phyloP scores from a whole-genome alignment of 2,113 vertebrate genomes.

The Chascanopsetta lugubris region DNA sequence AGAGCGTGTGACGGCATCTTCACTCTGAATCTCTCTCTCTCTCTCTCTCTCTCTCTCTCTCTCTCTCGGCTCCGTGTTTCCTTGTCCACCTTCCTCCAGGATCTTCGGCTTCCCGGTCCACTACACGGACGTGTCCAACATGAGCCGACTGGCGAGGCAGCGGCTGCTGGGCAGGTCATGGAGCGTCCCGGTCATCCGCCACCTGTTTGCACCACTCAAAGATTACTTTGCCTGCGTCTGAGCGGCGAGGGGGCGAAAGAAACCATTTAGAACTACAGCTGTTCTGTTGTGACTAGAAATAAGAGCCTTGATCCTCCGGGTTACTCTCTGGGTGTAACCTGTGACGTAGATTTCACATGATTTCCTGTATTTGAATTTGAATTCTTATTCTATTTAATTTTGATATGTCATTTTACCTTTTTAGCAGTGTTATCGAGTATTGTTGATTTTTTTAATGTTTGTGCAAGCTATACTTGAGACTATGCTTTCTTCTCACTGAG shows the following conservation, averaged over 20 bases:
- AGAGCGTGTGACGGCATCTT: too few species aligned
- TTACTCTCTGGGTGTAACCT: slow-evolving; percentile 78
- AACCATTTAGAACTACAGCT: slow-evolving; percentile 71
- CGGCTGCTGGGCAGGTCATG: slow-evolving; percentile 96
- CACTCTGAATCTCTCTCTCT: slow-evolving; percentile 29
- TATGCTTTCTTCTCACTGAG: slow-evolving; percentile 81
- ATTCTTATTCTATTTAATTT: slow-evolving; percentile 91
- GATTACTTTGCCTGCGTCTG: slow-evolving; percentile 97
- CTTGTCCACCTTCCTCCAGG: slow-evolving; percentile 64
- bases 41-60: slow-evolving; percentile 2
- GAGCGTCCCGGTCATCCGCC: slow-evolving; percentile 98
- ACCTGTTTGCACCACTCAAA: slow-evolving; percentile 99
- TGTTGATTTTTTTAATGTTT: slow-evolving; percentile 88
- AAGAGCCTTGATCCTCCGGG: slow-evolving; percentile 75
- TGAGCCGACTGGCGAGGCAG: slow-evolving; percentile 98
- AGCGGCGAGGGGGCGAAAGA: slow-evolving; percentile 58
- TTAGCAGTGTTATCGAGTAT: slow-evolving; percentile 93
- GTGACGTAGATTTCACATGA: slow-evolving; percentile 85
- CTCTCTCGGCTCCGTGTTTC: not conserved
- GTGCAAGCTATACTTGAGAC: slow-evolving; percentile 85
- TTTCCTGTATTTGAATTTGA: slow-evolving; percentile 88
- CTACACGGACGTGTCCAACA: slow-evolving; percentile 99
- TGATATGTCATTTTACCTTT: slow-evolving; percentile 86
- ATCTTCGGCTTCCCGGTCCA: slow-evolving; percentile 97
- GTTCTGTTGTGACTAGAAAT: slow-evolving; percentile 68